Conservation (phyloP, 2,888 invertebrate species). For the Parnassius mnemosyne region DNA sequence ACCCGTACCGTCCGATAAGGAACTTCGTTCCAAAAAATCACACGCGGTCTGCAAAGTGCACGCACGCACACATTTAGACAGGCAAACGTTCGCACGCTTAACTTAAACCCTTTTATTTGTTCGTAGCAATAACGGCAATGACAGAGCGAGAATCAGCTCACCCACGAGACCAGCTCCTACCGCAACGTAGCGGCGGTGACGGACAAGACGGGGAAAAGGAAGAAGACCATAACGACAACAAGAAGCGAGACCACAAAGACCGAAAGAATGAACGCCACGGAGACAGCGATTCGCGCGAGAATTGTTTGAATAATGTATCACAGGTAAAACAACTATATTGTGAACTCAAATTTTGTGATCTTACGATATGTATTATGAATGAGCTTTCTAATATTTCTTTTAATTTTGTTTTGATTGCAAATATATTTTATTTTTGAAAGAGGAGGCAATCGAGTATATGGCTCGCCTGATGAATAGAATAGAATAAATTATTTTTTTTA, state of each 20-base stretch:
- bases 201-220: conserved; percentile 44
- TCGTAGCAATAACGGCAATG: conserved; percentile 90
- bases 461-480: background rate
- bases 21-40: no score
- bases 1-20: no score
- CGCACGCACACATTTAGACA: no score
- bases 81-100: no score
- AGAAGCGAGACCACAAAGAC: conserved; percentile 9
- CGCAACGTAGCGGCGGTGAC: conserved; percentile 52
- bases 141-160: conserved; percentile 97
- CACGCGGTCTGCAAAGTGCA: no score
- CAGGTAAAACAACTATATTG: conserved; percentile 2
- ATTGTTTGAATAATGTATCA: conserved; percentile 2
- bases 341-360: no score
- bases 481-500: no score
- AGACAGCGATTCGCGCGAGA: background rate
- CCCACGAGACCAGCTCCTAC: conserved; percentile 62
- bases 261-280: background rate
- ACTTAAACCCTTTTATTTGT: background rate
- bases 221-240: conserved; percentile 31
- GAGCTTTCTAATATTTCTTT: no score
- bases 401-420: no score
- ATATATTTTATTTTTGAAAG: no score
- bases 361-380: no score
- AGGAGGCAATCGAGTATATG: no score